Percentiles rank a stretch among this genome's conserved stretches.
Evolutionary conservation across 2,888 invertebrate genomes (phyloP).

Genomic region (Lasioglossum figueresi): DNA sequence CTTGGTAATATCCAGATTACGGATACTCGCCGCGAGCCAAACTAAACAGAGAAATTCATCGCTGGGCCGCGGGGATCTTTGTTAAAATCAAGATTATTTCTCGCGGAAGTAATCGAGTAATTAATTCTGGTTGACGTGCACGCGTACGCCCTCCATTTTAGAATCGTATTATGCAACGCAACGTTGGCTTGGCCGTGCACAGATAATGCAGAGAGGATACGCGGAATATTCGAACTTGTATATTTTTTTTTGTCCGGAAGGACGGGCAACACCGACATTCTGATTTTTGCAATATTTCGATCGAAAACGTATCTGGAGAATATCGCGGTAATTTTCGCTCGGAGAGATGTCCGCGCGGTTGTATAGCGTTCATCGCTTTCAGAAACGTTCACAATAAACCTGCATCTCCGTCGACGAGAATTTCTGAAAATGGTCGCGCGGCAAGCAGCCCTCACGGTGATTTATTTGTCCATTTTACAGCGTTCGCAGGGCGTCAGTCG

Average conservation of each 20-base stretch:
- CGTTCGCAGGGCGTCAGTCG: slow-evolving; percentile 22
- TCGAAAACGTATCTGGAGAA: background rate
- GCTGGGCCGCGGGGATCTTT: background rate
- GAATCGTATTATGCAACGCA: background rate
- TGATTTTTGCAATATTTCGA: slow-evolving; percentile 2
- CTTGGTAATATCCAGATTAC: background rate
- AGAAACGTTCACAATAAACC: slow-evolving; percentile 7
- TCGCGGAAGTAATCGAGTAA: background rate
- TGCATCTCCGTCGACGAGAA: slow-evolving; percentile 17
- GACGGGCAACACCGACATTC: background rate
- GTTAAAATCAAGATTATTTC: slow-evolving; percentile 1
- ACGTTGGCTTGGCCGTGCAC: background rate
- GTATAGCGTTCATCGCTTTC: background rate
- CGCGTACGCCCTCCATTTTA: background rate
- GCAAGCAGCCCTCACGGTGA: slow-evolving; percentile 29
- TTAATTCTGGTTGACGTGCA: background rate
- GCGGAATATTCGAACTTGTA: background rate
- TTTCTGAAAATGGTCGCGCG: slow-evolving; percentile 25
- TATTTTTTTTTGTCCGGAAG: background rate
- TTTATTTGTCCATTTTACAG: slow-evolving; percentile 44
- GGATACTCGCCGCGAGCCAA: background rate
- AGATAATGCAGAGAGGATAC: background rate
- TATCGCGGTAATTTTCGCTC: background rate
- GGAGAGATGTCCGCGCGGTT: background rate
- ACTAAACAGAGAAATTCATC: background rate